A percentile compares a stretch with the other conserved stretches of the same genome.
phyloP scores from a whole-genome alignment of 2,113 vertebrate species.

The Silurus glanis region DNA sequence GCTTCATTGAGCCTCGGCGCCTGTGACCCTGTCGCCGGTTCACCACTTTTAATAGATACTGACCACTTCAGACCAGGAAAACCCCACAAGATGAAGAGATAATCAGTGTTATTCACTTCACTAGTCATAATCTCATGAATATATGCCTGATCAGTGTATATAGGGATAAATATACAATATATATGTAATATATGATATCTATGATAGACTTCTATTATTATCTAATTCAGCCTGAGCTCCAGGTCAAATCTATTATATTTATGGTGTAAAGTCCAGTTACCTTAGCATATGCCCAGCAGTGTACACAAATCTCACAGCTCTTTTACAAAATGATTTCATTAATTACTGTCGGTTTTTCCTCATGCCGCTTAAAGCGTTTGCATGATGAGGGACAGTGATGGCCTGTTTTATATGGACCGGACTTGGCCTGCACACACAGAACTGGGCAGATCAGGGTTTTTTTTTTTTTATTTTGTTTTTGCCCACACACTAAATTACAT shows the following conservation, averaged over 20 bases:
- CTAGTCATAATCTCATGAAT: too few relatives aligned
- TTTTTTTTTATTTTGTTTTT: neutral
- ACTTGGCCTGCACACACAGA: constrained; percentile 6
- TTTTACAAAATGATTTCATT: constrained; percentile 5
- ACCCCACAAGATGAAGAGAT: too few relatives aligned
- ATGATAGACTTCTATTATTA: neutral
- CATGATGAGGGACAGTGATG: constrained; percentile 6
- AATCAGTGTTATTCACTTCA: too few relatives aligned
- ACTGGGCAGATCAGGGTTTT: neutral
- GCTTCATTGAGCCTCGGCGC: too few relatives aligned
- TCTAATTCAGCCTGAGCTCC: neutral
- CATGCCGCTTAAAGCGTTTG: neutral
- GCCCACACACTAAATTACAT: neutral
- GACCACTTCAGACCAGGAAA: too few relatives aligned
- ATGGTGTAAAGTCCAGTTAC: neutral
- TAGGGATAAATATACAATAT: too few relatives aligned
- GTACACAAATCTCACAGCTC: neutral
- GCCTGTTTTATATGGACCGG: constrained; percentile 4
- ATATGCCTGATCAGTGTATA: too few relatives aligned
- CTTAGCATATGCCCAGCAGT: too few relatives aligned
- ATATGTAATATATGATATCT: too few relatives aligned
- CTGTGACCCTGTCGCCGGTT: too few relatives aligned
- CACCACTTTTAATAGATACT: too few relatives aligned
- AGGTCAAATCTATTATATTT: neutral
- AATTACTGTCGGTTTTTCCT: neutral